These are phyloP conservation scores for Apaloderma vittatum DNA, from an alignment of 2,113 vertebrate species.

Conservation along the genomic window DNA sequence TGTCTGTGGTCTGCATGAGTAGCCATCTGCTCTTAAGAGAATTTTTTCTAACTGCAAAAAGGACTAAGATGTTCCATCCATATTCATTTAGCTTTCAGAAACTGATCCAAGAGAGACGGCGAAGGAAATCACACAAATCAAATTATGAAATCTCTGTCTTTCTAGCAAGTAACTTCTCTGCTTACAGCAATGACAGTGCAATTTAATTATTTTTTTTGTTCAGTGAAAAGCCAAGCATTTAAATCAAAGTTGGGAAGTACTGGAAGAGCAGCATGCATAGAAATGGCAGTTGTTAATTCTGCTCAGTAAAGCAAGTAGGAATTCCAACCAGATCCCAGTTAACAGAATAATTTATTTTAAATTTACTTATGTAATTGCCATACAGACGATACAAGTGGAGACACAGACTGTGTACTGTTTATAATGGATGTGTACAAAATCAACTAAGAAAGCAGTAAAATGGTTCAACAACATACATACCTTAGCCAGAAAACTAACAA, in stretches of 20 bases:
- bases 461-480: slow-evolving; percentile 78
- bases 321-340: background rate
- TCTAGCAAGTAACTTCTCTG: background rate
- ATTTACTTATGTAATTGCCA: background rate
- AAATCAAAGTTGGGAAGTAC: background rate
- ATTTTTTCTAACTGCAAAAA: background rate
- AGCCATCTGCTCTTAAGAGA: background rate
- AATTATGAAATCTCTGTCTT: background rate
- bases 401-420: background rate
- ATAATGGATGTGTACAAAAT: background rate
- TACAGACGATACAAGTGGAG: background rate
- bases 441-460: background rate
- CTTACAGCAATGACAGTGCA: background rate
- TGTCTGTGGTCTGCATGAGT: background rate
- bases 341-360: background rate
- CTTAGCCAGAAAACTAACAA: slow-evolving; percentile 93
- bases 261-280: background rate
- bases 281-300: background rate
- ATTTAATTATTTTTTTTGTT: background rate
- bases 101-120: background rate
- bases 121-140: background rate
- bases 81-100: background rate
- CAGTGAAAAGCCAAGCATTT: background rate
- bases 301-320: background rate
- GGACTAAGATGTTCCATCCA: background rate